Base-by-base conservation (phyloP, 2,888 invertebrate genomes). In the Kuschelorhynchus macadamiae region DNA sequence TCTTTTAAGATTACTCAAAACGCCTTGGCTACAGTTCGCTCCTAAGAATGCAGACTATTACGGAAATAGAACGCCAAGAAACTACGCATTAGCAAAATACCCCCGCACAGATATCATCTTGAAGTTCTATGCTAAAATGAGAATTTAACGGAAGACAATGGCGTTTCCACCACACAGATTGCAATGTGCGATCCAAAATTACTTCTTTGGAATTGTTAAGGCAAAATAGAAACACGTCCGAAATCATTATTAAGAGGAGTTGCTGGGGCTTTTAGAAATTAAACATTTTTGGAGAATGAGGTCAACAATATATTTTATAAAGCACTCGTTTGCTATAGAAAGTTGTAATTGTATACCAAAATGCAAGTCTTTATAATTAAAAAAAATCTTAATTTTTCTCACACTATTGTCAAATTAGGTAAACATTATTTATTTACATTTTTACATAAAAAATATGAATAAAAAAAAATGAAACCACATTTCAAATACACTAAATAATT, bases 71-170 rank as follows among this genome's bases (percentile, higher is more conserved):
- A 46, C 46, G 46, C 46, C 46, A 46, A 46, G 46, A 17, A 47
- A 47, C 47, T 8, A 18, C 21, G 20, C 47, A 47, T 47, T 47
- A 47, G 21, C 21, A 25, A 36, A 53, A 41, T 39, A 20, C 44
- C 14, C 30, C 11, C 21, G 41, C 56, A 56, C 41, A 25, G 44
- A 59, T 59, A 44, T 32, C 32, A 44, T 59, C 57, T 59, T 16
- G 20, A 36, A 18, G 44, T 49, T 47, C 33, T 21, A 44, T 20
- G 57, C 30, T 25, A 16, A 57, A 57, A 57, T 57, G 57, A 42
- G 47, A 46, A 59, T 59, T 49, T 25, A 33, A 32, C 46, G 12
- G 47, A 47, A 59, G 49, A 49, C 47, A 47, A 59, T 47, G 36
- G 39, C 30, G 16, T 21, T 39, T 32, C 36, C 59, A 9, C 36